phyloP scores from a whole-genome alignment of 2,113 vertebrate species.

The Gymnobelideus leadbeateri region DNA sequence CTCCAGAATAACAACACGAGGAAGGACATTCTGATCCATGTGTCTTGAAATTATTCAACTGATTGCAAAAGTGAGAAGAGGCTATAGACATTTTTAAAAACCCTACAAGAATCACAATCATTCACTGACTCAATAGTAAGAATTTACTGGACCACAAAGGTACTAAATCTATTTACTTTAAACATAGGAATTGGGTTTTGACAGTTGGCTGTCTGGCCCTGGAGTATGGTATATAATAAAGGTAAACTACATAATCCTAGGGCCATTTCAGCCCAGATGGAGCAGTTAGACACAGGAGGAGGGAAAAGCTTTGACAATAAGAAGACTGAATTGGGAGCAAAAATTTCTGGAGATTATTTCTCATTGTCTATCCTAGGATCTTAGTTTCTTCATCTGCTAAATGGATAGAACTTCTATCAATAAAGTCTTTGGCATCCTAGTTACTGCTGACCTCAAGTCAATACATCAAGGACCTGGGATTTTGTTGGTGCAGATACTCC shows the following conservation, averaged over 20 bases:
- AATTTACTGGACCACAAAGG: constrained; percentile 20
- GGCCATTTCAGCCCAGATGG: not conserved
- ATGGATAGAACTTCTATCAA: not conserved
- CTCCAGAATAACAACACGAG: not conserved
- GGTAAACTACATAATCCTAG: too few species aligned
- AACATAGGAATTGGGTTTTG: not conserved
- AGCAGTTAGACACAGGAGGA: rapidly evolving
- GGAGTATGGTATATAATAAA: not conserved
- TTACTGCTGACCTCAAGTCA: not conserved
- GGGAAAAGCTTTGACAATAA: not conserved
- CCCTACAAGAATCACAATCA: constrained; percentile 1
- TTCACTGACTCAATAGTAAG: constrained; percentile 7
- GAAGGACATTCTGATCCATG: rapidly evolving
- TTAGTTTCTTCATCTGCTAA: not conserved
- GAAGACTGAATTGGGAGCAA: not conserved
- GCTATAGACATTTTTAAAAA: not conserved
- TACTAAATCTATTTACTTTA: not conserved
- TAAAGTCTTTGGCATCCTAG: not conserved
- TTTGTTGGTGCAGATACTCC: not conserved
- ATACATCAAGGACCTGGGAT: not conserved
- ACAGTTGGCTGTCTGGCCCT: not conserved
- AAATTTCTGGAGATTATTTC: too few species aligned
- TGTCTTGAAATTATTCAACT: not conserved
- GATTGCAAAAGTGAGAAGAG: not conserved
- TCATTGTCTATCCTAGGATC: not conserved